Evolutionary conservation across 2,888 invertebrate species (phyloP).

Genomic region (Folsomia candida): DNA sequence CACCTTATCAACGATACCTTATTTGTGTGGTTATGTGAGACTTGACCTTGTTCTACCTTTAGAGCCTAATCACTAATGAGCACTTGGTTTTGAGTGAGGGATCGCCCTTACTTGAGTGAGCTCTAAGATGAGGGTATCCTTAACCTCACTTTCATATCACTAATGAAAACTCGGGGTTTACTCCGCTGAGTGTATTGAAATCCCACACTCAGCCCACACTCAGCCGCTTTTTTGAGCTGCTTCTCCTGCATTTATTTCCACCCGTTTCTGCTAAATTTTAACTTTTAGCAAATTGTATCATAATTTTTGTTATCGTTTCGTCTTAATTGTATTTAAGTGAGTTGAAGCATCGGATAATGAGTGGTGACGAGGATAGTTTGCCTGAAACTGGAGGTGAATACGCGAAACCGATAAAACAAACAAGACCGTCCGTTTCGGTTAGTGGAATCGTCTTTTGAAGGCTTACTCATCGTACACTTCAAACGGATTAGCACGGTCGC

Average conservation of each 20-base stretch:
- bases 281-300: too few species aligned
- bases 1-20: too few species aligned
- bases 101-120: not conserved
- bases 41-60: too few species aligned
- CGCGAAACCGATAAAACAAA: too few species aligned
- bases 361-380: too few species aligned
- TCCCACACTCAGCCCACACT: not conserved
- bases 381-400: too few species aligned
- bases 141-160: not conserved
- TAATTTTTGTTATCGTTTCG: too few species aligned
- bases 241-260: too few species aligned
- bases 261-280: not conserved
- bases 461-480: not conserved
- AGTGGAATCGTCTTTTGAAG: conserved; percentile 16
- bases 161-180: not conserved
- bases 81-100: not conserved
- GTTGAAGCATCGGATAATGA: too few species aligned
- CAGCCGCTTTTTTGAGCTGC: too few species aligned
- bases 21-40: too few species aligned
- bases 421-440: conserved; percentile 12
- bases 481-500: conserved; percentile 16
- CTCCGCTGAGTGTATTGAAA: not conserved
- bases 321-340: too few species aligned
- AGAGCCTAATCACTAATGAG: not conserved
- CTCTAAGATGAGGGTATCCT: not conserved